Percentiles rank a stretch among this genome's conserved stretches.
These are phyloP conservation scores for Schizopygopsis pylzovi DNA, from an alignment of 2,797 vertebrate species.

Conservation along the genomic window DNA sequence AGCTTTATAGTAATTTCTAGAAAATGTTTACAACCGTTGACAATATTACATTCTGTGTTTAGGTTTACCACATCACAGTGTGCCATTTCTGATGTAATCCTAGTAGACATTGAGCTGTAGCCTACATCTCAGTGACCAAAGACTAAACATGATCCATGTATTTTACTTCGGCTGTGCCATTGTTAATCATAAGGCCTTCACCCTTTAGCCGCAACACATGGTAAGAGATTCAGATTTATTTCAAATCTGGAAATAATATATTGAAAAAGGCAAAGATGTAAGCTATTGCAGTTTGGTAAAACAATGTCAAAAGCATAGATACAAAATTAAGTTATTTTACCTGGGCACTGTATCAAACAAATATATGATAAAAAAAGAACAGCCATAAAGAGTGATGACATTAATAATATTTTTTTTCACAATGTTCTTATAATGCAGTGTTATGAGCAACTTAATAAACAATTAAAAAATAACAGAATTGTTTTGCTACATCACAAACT, in stretches of 20 bases:
- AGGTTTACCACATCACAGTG: slow-evolving; percentile 85
- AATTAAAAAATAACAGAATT: slow-evolving; percentile 53
- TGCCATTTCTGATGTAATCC: slow-evolving; percentile 78
- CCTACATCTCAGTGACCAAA: slow-evolving; percentile 54
- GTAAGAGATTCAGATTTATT: slow-evolving; percentile 61
- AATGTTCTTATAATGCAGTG: not conserved
- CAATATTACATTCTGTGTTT: slow-evolving; percentile 86
- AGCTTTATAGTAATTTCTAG: slow-evolving; percentile 85
- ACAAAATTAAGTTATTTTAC: slow-evolving; percentile 67
- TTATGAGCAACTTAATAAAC: slow-evolving; percentile 40
- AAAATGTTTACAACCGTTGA: slow-evolving; percentile 83
- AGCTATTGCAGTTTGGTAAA: slow-evolving; percentile 54
- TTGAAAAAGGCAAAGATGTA: slow-evolving; percentile 32
- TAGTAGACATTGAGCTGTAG: slow-evolving; percentile 67
- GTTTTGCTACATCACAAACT: slow-evolving; percentile 77
- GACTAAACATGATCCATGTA: slow-evolving; percentile 61
- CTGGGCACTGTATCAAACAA: slow-evolving; percentile 71
- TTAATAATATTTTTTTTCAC: not conserved
- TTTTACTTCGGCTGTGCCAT: not conserved
- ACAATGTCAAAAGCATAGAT: slow-evolving; percentile 70
- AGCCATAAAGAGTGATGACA: slow-evolving; percentile 6
- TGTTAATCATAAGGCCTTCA: slow-evolving; percentile 45
- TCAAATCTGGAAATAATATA: slow-evolving; percentile 38
- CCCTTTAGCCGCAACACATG: slow-evolving; percentile 33
- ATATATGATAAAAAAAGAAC: slow-evolving; percentile 30